Evolutionary conservation across 2,888 invertebrate species (phyloP), one percentile per base, ranked within the genome.

Genomic region (Rhaphigaster nebulosa): DNA sequence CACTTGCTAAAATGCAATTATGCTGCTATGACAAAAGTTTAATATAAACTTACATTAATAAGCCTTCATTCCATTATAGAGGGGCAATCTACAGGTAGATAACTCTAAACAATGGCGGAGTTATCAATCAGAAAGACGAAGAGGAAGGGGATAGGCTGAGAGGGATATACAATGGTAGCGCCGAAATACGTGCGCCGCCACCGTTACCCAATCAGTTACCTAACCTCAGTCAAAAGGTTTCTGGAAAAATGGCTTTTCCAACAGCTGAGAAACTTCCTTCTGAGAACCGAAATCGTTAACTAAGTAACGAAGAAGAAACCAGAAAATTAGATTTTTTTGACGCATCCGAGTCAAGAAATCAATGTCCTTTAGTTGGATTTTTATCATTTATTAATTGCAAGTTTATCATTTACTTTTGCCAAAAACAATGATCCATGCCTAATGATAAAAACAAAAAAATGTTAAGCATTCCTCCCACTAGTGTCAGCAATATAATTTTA

Each of bases 171-270:
- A 84, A 84, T 45, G 84, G 6, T 12, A 15, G 20, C 34, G 38
- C 38, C 76, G 76, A 76, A 76, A 60, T 60, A 60, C 76, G 38
- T 38, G 76, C 38, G 38, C 60, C 56, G 13, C n/a, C n/a, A 84
- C 84, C 84, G 84, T 84, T 84, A 84, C 84, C 45, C 84, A 84
- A 84, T 84, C 84, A 84, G 84, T 84, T 84, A 84, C 84, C 84
- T 45, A 45, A 45, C 84, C 45, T 45, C 84, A 84, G n/a, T 84
- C 15, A 45, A 84, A 84, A 45, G 84, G 84, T 45, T 84, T 84
- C 84, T 0, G 45, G 41, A 84, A 84, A 84, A 84, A 45, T 84
- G 84, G 84, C 45, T 84, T 84, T 84, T 84, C 84, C 45, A 50
- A 84, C 6, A 4, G 65, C 80, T 26, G 41, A 13, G 80, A 23